These are phyloP conservation scores for Channallabes apus DNA, from an alignment of 2,797 vertebrate species.

Conservation along the genomic window DNA sequence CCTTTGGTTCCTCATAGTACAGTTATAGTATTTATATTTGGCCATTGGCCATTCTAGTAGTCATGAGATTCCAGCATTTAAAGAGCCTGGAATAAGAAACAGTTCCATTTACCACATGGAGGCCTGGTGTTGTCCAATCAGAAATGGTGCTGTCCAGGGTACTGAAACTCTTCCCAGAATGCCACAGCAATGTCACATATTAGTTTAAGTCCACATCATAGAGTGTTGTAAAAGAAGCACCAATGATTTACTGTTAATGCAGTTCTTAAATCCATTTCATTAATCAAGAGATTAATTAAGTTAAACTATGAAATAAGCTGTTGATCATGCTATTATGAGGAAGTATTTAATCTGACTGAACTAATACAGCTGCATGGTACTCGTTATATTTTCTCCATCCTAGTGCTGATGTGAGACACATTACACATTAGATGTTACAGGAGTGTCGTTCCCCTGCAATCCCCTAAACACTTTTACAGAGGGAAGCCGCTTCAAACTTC, in stretches of 20 bases:
- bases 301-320: neutral
- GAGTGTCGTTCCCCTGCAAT: slow-evolving; percentile 25
- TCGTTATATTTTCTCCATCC: neutral
- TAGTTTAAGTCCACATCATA: neutral
- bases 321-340: neutral
- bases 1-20: neutral
- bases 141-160: slow-evolving; percentile 55
- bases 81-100: neutral
- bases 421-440: slow-evolving; percentile 12
- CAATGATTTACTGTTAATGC: neutral
- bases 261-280: slow-evolving; percentile 2
- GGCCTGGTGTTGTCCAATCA: slow-evolving; percentile 44
- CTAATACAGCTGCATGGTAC: neutral
- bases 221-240: neutral
- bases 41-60: neutral
- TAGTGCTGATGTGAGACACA: neutral
- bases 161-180: slow-evolving; percentile 56
- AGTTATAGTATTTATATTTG: neutral
- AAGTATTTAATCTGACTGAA: slow-evolving; percentile 26
- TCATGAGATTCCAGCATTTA: neutral
- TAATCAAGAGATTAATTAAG: neutral
- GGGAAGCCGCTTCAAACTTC: slow-evolving; percentile 36
- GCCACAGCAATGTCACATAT: slow-evolving; percentile 38
- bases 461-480: slow-evolving; percentile 41
- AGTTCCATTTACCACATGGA: slow-evolving; percentile 38